Percentiles rank a stretch among this genome's conserved stretches.
Conservation (phyloP, 2,113 vertebrate species). For the Dasyprocta punctata region DNA sequence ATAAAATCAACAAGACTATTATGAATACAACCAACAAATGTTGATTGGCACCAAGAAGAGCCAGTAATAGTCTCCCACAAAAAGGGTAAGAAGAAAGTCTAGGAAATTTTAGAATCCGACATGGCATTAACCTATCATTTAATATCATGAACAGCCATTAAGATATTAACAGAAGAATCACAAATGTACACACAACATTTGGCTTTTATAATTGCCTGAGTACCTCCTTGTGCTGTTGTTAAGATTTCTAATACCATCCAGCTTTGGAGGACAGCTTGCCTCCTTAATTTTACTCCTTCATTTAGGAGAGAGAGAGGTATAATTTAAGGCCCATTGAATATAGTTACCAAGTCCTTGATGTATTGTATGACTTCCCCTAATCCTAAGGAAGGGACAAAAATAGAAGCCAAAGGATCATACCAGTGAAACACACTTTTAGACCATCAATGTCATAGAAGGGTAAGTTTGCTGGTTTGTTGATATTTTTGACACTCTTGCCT, state of each 20-base stretch:
- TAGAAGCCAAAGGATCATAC: not conserved
- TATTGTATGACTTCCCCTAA: not conserved
- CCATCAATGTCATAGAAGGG: not conserved
- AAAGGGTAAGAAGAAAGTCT: too few species aligned
- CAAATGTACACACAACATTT: not conserved
- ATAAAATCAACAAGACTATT: too few species aligned
- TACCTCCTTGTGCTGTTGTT: not conserved
- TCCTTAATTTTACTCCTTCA: not conserved
- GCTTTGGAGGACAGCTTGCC: not conserved
- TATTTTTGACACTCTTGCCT: not conserved
- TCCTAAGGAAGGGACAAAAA: not conserved
- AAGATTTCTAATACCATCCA: not conserved
- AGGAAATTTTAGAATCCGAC: too few species aligned
- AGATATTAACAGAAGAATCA: not conserved
- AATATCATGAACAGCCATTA: not conserved
- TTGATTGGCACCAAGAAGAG: too few species aligned
- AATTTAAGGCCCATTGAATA: not conserved
- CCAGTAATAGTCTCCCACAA: too few species aligned
- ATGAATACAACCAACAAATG: too few species aligned
- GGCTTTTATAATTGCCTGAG: not conserved
- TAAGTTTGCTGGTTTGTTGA: not conserved
- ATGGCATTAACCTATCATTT: too few species aligned
- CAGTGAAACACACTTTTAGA: not conserved
- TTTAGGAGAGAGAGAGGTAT: not conserved
- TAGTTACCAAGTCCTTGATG: not conserved